Base-by-base conservation (phyloP, 2,888 invertebrate species). In the Leptogaster cylindrica region DNA sequence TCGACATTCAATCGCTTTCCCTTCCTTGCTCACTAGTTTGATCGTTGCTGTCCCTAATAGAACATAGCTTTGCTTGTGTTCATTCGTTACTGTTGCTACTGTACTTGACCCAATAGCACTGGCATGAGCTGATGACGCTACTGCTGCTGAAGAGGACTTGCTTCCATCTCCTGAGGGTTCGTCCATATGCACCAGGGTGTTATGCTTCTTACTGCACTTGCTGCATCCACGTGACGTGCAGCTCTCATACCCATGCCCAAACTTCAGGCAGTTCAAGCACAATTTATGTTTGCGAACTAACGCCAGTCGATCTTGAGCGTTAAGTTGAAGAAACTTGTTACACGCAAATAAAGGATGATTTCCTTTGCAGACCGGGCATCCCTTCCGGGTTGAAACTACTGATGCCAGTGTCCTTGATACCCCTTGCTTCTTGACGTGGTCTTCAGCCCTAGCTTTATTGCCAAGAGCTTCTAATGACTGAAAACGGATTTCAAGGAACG, bases 181-280 rank as follows among this genome's bases (percentile, higher is more conserved):
- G 41, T 31, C 41, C 5, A 41, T n/a, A 41, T 41, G 41, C 8
- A n/a, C n/a, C 8, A 41, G 12, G 14, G 6, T 41, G 12, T 41
- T 41, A n/a, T 41, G 12, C 14, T 41, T 41, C 12, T 41, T n/a
- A 12, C 4, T 41, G 14, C 67, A 67, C 28, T 33, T 39, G 23
- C 12, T 41, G 12, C 67, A 67, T 14, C 25, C 41, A 39, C 64
- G 44, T 18, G 58, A 67, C 6, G 12, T 23, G 18, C 50, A 69
- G 23, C 28, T 44, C 14, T 39, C 14, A 12, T 5, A 5, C 5
- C 5, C 5, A 41, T 41, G 41, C 10, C 64, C 46, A 7, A 20
- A 12, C 8, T 14, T 36, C 41, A 31, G 5, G 8, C 31, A 31
- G 31, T 31, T 31, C 5, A 31, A 55, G 39, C 7, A 65, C 39